phyloP scores from a whole-genome alignment of 2,113 vertebrate species.

The Genyomyrus donnyi region DNA sequence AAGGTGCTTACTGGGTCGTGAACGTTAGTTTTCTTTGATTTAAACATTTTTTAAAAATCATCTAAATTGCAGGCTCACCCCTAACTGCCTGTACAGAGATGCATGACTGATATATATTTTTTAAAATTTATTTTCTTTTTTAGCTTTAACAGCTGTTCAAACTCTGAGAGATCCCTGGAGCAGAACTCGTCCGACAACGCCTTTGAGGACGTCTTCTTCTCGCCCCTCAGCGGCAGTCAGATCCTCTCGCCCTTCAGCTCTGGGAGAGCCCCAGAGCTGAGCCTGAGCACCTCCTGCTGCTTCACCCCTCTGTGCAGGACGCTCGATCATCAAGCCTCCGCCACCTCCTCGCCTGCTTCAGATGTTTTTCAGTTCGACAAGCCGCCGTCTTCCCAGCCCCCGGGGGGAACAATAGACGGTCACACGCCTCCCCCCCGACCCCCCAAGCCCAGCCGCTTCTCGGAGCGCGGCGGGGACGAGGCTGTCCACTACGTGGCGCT shows the following conservation, averaged over 20 bases:
- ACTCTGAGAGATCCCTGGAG: conserved; percentile 82
- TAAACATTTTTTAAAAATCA: neutral
- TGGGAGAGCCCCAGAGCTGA: conserved; percentile 31
- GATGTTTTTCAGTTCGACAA: conserved; percentile 66
- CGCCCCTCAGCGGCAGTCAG: conserved; percentile 46
- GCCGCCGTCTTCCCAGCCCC: conserved; percentile 44
- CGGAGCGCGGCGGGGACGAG: conserved; percentile 60
- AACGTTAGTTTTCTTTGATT: neutral
- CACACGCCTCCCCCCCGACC: conserved; percentile 78
- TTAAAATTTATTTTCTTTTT: conserved; percentile 18
- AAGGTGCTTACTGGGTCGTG: neutral
- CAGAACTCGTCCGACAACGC: conserved; percentile 75
- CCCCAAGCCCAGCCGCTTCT: conserved; percentile 76
- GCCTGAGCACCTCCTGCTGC: conserved; percentile 47
- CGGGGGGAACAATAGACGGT: conserved; percentile 41
- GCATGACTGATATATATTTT: neutral
- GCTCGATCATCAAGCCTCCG: conserved; percentile 21
- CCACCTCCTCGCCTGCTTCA: conserved; percentile 41
- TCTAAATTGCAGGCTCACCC: neutral
- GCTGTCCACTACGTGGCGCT: conserved; percentile 6
- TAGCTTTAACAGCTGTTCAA: conserved; percentile 83
- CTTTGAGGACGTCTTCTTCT: conserved; percentile 64
- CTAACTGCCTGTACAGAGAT: neutral
- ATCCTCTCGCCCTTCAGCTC: conserved; percentile 36
- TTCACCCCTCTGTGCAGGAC: conserved; percentile 26